Evolutionary conservation across 2,113 vertebrate genomes (phyloP), one percentile per base, ranked within the genome.

Genomic region (Tragelaphus strepsiceros): DNA sequence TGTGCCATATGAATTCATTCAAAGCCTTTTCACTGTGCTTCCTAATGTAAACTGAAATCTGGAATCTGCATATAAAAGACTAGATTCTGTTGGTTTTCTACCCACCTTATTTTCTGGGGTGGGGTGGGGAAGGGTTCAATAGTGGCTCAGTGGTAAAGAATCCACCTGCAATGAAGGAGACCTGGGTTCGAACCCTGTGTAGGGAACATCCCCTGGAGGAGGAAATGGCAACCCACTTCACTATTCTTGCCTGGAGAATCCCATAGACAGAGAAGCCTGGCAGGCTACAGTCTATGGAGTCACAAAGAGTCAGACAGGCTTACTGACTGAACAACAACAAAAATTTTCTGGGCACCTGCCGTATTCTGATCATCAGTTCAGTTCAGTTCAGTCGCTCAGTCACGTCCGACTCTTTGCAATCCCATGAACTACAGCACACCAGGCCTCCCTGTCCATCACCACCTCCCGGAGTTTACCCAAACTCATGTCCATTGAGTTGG

Each of bases 51-150:
- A 81, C 17, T 81, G 8, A n/a, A 77, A 84, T 84, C 58, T 97
- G 32, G 28, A 77, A 88, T 93, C 53, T 96, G 46, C 64, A 93
- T 53, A 93, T 91, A 32, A 78, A 97, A 91, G 59, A 88, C 11
- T n/a, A 67, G 46, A 24, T 5, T 84, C 30, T 8, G 4, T 51
- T 53, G 16, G 22, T 54, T 96, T 90, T 58, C 80, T 97, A 13
- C 21, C n/a, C 2, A 0, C 71, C 62, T 95, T 94, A 35, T 87
- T 91, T 88, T 95, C 51, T 62, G 77, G 88, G 7, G 19, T 71
- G n/a, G n/a, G n/a, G 19, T 39, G 22, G 35, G 71, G 71, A 43
- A 77, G 35, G 6, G 35, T 43, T 77, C 71, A 77, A 24, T 43
- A 43, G 71, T 39, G 64, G n/a, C n/a, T 71, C n/a, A 35, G 19